Evolutionary conservation across 2,888 invertebrate genomes (phyloP), one percentile per base, ranked within the genome.

Genomic region (Melolontha melolontha): DNA sequence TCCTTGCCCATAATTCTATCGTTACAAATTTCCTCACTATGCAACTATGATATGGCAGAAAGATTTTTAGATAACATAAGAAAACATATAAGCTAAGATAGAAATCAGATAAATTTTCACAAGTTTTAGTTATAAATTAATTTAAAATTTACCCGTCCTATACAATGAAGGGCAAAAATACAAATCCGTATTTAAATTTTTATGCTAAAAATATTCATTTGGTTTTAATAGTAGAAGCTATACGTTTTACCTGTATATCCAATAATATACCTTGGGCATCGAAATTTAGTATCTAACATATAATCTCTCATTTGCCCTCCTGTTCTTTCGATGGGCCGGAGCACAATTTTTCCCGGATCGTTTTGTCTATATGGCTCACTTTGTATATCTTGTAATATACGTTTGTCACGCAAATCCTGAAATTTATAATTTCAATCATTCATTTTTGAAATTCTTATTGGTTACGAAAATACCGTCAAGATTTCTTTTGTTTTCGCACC

Each of bases 401-500:
- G 80, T 71, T 83, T 83, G 68, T 84, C 84, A 11, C 83, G 76
- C 67, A 85, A 76, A 70, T 85, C 85, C 85, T 85, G 73, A 34
- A 68, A 59, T 17, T 49, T 40, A 17, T 14, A n/a, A 42, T 14
- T 42, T 47, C 39, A 39, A 17, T 5, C 49, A 29, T 44, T 49
- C 6, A 12, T 14, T 47, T 14, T 5, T 17, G 16, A 10, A 16
- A 11, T 62, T 7, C 42, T 22, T 12, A 47, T 16, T 47, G 0
- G 4, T 14, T 14, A 17, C 14, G 17, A 47, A 47, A 47, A 73
- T 79, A 85, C 91, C 81, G 86, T 85, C 73, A 91, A 84, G 71
- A 91, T 91, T 78, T 91, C 90, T 74, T 90, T 85, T 2, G 91
- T 91, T 79, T 87, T 89, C 73, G 90, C 88, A 14, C 91, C 91